phyloP scores from a whole-genome alignment of 1,140 invertebrate genomes.

The Cardiocondyla obscurior region DNA sequence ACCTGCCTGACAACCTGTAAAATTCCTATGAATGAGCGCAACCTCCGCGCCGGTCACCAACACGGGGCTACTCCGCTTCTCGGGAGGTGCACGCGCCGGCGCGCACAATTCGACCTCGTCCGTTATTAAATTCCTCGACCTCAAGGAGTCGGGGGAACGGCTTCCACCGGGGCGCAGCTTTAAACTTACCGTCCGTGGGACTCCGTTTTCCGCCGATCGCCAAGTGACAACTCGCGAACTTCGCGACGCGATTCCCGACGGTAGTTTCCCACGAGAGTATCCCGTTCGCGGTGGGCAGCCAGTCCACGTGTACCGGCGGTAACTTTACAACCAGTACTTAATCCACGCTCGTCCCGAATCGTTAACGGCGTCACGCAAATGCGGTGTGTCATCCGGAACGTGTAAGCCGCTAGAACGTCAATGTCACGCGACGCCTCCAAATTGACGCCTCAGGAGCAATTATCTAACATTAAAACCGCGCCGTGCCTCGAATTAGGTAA shows the following conservation, averaged over 20 bases:
- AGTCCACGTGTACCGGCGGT: constrained; percentile 40
- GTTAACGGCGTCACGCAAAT: constrained; percentile 36
- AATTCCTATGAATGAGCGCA: constrained; percentile 80
- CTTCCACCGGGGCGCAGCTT: constrained; percentile 16
- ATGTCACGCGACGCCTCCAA: constrained; percentile 18
- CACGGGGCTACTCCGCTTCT: constrained; percentile 50
- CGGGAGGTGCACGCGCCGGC: constrained; percentile 16
- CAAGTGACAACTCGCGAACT: constrained; percentile 39
- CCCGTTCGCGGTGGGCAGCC: constrained; percentile 20
- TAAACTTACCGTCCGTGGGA: constrained; percentile 46
- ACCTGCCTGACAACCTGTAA: constrained; percentile 80
- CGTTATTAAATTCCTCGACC: constrained; percentile 73
- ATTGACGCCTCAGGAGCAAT: neutral
- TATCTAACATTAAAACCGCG: constrained; percentile 1
- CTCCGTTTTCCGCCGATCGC: constrained; percentile 43
- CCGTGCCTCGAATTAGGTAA: neutral
- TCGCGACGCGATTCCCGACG: constrained; percentile 44
- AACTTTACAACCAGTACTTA: constrained; percentile 35
- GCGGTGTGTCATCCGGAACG: constrained; percentile 11
- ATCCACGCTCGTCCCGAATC: constrained; percentile 41
- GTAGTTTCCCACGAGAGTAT: constrained; percentile 50
- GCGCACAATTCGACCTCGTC: constrained; percentile 66
- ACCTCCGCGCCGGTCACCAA: constrained; percentile 68
- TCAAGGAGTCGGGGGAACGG: constrained; percentile 65
- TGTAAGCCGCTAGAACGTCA: constrained; percentile 4